A percentile compares a stretch with the other conserved stretches of the same genome.
Conservation (phyloP, 1,140 invertebrate species). For the Polypedilum pembai region DNA sequence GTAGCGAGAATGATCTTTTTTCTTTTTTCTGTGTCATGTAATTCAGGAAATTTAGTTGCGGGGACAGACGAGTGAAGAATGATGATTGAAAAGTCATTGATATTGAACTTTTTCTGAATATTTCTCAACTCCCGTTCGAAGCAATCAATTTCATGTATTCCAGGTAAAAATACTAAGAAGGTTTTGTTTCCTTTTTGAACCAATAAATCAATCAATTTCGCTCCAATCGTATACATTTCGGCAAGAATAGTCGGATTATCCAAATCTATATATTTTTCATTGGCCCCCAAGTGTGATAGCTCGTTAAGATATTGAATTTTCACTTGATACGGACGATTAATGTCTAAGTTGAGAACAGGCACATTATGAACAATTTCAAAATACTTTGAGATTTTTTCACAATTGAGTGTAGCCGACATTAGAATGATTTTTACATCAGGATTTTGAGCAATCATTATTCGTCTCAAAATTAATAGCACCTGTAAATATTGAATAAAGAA, state of each 20-base stretch:
- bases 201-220: conserved; percentile 42
- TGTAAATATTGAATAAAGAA: too few species aligned
- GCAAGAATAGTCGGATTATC: conserved; percentile 48
- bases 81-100: neutral
- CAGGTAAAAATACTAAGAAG: conserved; percentile 79
- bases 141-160: conserved; percentile 69
- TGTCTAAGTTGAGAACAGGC: neutral
- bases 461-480: conserved; percentile 74
- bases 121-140: neutral
- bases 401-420: conserved; percentile 83
- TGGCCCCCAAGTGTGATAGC: neutral
- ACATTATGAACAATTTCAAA: conserved; percentile 47
- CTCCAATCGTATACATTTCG: conserved; percentile 50
- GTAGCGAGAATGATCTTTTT: conserved; percentile 90
- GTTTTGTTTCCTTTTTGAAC: conserved; percentile 65
- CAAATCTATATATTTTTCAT: conserved; percentile 36
- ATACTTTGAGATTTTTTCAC: conserved; percentile 61
- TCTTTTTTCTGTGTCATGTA: conserved; percentile 56
- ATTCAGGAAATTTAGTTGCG: conserved; percentile 63
- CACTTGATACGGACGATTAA: neutral
- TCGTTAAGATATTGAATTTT: neutral
- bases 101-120: neutral
- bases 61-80: neutral
- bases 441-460: conserved; percentile 64
- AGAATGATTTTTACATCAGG: conserved; percentile 67